Percentiles rank a stretch among this genome's conserved stretches.
These are phyloP conservation scores for Athalia circularis DNA, from an alignment of 2,888 invertebrate genomes.

Conservation along the genomic window DNA sequence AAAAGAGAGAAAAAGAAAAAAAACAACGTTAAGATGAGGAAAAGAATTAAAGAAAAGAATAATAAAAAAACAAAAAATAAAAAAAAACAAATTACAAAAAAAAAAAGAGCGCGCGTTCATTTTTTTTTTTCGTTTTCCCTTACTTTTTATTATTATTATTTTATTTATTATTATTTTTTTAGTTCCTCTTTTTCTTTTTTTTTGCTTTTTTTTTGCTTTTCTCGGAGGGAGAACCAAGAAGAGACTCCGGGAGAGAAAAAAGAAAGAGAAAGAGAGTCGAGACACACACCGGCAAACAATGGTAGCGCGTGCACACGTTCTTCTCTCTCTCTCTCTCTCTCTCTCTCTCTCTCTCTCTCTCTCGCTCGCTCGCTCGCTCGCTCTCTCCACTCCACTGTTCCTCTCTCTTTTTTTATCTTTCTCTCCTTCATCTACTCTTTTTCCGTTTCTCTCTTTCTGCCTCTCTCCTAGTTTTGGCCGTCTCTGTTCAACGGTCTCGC, in stretches of 20 bases:
- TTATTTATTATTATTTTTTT: conserved; percentile 50
- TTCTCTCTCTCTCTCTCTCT: conserved; percentile 54
- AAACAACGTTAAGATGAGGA: conserved; percentile 44
- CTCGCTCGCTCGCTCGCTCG: too few species aligned
- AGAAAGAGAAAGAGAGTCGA: conserved; percentile 49
- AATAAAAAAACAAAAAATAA: conserved; percentile 50
- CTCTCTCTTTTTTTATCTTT: conserved; percentile 53
- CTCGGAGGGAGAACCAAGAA: conserved; percentile 11
- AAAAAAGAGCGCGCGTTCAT: conserved; percentile 22
- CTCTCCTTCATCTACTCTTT: conserved; percentile 43
- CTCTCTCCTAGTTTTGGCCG: conserved; percentile 45
- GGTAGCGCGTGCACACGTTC: conserved; percentile 69
- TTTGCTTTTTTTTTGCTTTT: conserved; percentile 27
- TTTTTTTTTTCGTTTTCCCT: conserved; percentile 49
- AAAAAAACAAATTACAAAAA: conserved; percentile 39
- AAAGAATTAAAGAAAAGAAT: conserved; percentile 44
- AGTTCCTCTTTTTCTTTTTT: conserved; percentile 39
- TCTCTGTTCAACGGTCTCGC: conserved; percentile 55
- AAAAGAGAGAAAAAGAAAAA: conserved; percentile 33
- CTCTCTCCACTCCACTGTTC: conserved; percentile 45
- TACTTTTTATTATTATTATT: conserved; percentile 47
- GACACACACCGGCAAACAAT: conserved; percentile 72
- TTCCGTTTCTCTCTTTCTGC: conserved; percentile 50
- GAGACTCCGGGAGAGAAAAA: conserved; percentile 29
- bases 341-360: conserved; percentile 54